Evolutionary conservation across 2,113 vertebrate genomes (phyloP), one percentile per base, ranked within the genome.

Genomic region (Otolemur garnettii): DNA sequence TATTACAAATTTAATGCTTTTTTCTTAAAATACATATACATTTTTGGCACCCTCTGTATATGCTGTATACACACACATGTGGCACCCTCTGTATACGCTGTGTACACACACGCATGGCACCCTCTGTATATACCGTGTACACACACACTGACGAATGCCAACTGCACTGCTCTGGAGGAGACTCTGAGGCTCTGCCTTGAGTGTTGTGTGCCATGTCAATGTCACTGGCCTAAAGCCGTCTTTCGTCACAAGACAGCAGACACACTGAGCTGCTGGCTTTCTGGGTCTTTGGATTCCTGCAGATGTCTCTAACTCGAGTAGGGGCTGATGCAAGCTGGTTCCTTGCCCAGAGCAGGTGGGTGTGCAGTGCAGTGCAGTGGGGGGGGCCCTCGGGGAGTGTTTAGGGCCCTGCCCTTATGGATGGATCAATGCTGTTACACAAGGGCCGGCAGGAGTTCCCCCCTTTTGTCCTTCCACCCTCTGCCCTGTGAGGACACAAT

Each of bases 301-400:
- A n/a, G 38, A 82, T 9, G 24, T 22, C 42, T 53, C 50, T 4
- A 0, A 15, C 7, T 24, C 5, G 26, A 21, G 35, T 2, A 4
- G 33, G 45, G 45, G 50, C 28, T 0, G 1, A 15, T 0, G 1
- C 30, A 2, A 19, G 5, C 4, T 2, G 22, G 4, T 15, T 11
- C 80, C 38, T 3, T 1, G 9, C 59, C 72, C 12, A 2, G 2
- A 50, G 33, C 10, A 10, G 50, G 50, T 30, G 0, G 2, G 5
- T 5, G 7, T 5, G 33, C 5, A 33, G 6, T 15, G 64, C 30
- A 33, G 30, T 38, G 28, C 72, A 6, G 0, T 7, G 13, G 42
- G 38, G 72, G 22, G 13, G 15, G n/a, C 24, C 55, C 7, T 1
- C 17, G 13, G 50, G 50, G 79, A 55, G 71, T 38, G 30, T 45